These are phyloP conservation scores for Tupiocoris notatus DNA, from an alignment of 2,888 invertebrate species.

Conservation along the genomic window DNA sequence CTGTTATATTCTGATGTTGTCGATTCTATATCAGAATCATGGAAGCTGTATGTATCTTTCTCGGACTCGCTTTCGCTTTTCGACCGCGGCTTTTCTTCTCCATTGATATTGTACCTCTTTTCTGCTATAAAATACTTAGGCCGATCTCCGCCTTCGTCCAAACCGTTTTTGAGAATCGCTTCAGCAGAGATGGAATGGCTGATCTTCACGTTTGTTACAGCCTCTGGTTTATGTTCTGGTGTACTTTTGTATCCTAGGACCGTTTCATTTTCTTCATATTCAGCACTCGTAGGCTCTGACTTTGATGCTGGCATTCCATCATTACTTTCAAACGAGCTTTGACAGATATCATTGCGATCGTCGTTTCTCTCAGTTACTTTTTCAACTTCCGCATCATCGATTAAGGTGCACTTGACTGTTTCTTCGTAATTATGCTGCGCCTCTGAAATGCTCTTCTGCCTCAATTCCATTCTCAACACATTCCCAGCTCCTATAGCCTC, in stretches of 20 bases:
- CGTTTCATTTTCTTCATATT: no score
- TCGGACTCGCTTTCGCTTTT: slow-evolving; percentile 5
- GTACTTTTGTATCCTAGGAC: no score
- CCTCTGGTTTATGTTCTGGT: no score
- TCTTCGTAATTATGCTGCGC: not conserved
- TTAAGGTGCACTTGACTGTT: not conserved
- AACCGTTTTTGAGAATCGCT: not conserved
- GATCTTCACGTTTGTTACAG: no score
- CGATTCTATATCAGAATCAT: slow-evolving; percentile 12
- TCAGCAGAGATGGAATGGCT: not conserved
- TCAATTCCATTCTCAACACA: not conserved
- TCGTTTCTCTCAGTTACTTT: no score
- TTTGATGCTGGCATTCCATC: no score
- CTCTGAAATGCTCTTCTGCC: not conserved
- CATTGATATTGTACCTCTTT: slow-evolving; percentile 6
- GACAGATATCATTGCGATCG: no score
- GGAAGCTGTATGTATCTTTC: not conserved
- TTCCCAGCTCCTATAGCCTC: slow-evolving; percentile 51
- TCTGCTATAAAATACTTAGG: slow-evolving; percentile 14
- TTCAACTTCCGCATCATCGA: not conserved
- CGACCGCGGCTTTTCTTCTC: not conserved
- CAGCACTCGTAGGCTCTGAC: no score
- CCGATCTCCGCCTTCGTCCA: not conserved
- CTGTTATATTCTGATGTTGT: slow-evolving; percentile 5
- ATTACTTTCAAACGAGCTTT: no score